These are phyloP conservation scores for Dryadula phaetusa DNA, from an alignment of 2,888 invertebrate species.

Conservation along the genomic window DNA sequence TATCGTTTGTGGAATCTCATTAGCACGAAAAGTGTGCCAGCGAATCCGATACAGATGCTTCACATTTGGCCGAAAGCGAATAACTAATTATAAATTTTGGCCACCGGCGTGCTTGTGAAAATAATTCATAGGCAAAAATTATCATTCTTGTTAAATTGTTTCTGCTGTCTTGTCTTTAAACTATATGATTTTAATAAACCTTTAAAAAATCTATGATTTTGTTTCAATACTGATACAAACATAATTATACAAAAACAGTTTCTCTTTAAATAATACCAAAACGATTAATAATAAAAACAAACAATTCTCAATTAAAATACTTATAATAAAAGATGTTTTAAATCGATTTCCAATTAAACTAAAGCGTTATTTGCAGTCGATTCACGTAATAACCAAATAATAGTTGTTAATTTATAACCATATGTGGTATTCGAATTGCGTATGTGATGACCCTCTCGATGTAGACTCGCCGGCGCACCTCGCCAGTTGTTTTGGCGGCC, in stretches of 20 bases:
- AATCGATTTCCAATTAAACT: constrained; percentile 16
- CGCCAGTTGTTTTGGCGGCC: constrained; percentile 78
- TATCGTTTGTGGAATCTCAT: constrained; percentile 29
- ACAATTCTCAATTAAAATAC: constrained; percentile 20
- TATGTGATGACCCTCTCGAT: constrained; percentile 34
- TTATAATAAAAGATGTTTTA: constrained; percentile 24
- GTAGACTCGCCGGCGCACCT: constrained; percentile 68
- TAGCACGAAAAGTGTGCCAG: constrained; percentile 31
- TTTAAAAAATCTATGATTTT: too few species aligned
- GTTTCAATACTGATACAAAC: too few species aligned
- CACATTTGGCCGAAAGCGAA: constrained; percentile 39
- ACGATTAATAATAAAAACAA: neutral
- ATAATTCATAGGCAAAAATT: constrained; percentile 31
- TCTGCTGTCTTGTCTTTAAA: neutral
- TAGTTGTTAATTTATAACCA: constrained; percentile 38
- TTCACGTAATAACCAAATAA: constrained; percentile 40
- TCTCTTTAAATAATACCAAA: neutral
- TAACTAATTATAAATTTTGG: constrained; percentile 48
- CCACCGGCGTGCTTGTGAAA: constrained; percentile 40
- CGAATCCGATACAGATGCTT: constrained; percentile 26
- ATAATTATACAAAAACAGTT: neutral
- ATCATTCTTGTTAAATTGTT: neutral
- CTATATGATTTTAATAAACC: too few species aligned
- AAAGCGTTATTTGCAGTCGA: constrained; percentile 28
- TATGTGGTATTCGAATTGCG: constrained; percentile 40